Conservation (phyloP, 2,797 vertebrate genomes). For the Allobates femoralis region DNA sequence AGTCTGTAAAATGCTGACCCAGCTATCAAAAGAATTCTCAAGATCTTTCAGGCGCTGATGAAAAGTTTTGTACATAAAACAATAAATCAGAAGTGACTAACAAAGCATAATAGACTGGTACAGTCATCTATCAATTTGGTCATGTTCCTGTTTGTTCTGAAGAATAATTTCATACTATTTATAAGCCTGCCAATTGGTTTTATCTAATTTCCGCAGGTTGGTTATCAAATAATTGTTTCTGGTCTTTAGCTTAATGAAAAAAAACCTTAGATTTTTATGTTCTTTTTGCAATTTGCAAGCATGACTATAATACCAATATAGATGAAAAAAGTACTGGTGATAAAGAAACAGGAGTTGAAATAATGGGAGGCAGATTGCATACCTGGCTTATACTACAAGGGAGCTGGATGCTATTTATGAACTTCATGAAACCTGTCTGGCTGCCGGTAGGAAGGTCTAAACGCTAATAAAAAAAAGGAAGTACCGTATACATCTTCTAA, state of each 20-base stretch:
- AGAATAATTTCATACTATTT: background rate
- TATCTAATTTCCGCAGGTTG: background rate
- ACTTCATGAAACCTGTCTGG: background rate
- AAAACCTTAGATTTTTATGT: background rate
- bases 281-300: background rate
- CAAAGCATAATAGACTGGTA: background rate
- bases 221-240: conserved; percentile 2
- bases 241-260: conserved; percentile 15
- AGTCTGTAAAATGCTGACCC: background rate
- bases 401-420: background rate
- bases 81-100: background rate
- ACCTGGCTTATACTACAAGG: too few species aligned
- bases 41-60: background rate
- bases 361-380: background rate
- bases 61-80: background rate
- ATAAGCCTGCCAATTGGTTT: background rate
- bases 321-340: background rate
- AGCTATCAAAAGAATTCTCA: background rate
- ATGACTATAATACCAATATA: background rate
- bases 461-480: background rate
- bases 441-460: background rate
- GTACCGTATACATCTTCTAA: background rate
- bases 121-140: background rate
- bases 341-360: background rate
- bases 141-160: background rate